Base-by-base conservation (phyloP, 2,113 vertebrate genomes). In the Accipiter cooperii region DNA sequence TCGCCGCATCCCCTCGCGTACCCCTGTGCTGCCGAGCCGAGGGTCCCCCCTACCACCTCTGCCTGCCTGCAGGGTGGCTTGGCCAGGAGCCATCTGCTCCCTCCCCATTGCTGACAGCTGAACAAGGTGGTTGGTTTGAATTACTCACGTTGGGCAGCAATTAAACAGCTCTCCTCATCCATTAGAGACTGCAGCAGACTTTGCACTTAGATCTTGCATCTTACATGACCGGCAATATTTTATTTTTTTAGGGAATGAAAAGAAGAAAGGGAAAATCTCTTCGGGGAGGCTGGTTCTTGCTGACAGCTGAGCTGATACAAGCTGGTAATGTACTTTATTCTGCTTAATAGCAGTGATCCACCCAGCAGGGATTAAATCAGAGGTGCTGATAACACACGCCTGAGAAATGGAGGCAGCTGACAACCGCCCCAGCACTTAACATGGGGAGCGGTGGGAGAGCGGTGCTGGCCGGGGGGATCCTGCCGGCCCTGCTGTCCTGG, bases 221-320 rank as follows among this genome's bases (percentile, higher is more conserved):
- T 73, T 78, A 38, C 33, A 2, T 46, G 64, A 33, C 76, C 58
- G 87, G 60, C 55, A 64, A 24, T 55, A 22, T 42, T 87, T 79
- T 84, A 18, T 24, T 29, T 49, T 71, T 81, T 47, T 26, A 78
- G 55, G 51, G 55, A 91, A 81, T 38, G 51, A 70, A 84, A 84
- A 88, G 87, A 93, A 94, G 77, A 94, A 93, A 95, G 38, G 38
- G 69, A n/a, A 86, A 77, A 86, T 70, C 86, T 58, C 95, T 66
- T 84, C 36, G 31, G 89, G 69, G 76, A 51, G 58, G 68, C n/a
- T 0, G 4, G 38, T 47, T 33, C 93, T 75, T 46, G 60, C 77
- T 87, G 94, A 38, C 86, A 55, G 80, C 7, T 0, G 86, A 92
- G 93, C 79, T 51, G 94, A 69, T 34, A 49, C 79, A 16, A 42